Base-by-base conservation (phyloP, 2,888 invertebrate genomes). In the Synergus gifuensis region DNA sequence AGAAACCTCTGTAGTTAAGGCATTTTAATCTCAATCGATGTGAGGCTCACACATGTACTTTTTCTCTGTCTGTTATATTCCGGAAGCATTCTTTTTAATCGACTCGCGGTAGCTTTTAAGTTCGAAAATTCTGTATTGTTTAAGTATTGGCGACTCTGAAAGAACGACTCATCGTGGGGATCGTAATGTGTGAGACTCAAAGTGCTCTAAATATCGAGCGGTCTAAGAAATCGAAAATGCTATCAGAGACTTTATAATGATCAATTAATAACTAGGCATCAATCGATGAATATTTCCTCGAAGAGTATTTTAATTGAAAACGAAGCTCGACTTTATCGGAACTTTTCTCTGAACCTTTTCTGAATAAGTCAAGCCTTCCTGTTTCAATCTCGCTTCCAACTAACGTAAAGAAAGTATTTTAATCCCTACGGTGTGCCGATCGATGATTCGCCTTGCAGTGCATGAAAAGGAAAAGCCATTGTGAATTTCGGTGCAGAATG, bases 11-110 rank as follows among this genome's bases (percentile, higher is more conserved):
- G 22, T 46, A 46, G 22, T 22, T 67, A 44, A 67, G 42, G 14
- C 44, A 67, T 67, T 67, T 67, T 44, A 22, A 44, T 67, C 67
- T 44, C 44, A 67, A 22, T 66, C 42, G 66, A 40, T 67, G 67
- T 67, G 67, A 67, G 67, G 16, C 42, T 46, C 44, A 67, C 67
- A 46, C 67, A 44, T 67, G 46, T 44, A 42, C 44, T 67, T 46
- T 44, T 67, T 44, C 42, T 46, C 44, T 22, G 22, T 22, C 18
- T 44, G 44, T 67, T 42, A 44, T 67, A 67, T 67, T 46, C 22
- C 22, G 22, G 46, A 67, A 67, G 42, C 42, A 22, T 14, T 7
- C 44, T 44, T 67, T 18, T 67, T 67, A 67, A 44, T 18, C 22
- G 67, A 44, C 44, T 67, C 12, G 44, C 22, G 44, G 42, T 46